Evolutionary conservation across 1,140 invertebrate genomes (phyloP).

Genomic region (Cyclargus thomasi): DNA sequence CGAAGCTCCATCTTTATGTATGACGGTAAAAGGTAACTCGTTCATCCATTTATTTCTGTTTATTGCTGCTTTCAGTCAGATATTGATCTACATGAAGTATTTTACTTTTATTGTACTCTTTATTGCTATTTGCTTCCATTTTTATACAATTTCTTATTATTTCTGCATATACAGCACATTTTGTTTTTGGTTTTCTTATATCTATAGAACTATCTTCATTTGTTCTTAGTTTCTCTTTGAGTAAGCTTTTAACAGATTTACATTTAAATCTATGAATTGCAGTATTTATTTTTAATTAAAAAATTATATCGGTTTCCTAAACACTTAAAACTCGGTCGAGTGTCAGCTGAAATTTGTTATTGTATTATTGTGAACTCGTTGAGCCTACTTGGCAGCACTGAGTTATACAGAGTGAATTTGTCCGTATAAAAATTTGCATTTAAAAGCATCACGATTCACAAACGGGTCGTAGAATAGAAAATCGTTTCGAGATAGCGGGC

Average conservation of each 20-base stretch:
- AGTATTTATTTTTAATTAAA: background rate
- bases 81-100: background rate
- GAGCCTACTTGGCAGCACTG: background rate
- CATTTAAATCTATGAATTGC: too few species aligned
- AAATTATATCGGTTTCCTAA: background rate
- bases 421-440: background rate
- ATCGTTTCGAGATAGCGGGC: background rate
- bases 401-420: background rate
- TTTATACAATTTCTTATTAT: too few species aligned
- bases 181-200: too few species aligned
- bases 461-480: background rate
- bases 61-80: background rate
- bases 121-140: background rate
- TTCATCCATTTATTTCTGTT: background rate
- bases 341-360: background rate
- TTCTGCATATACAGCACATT: too few species aligned
- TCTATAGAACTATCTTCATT: too few species aligned
- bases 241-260: too few species aligned
- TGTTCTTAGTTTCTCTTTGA: too few species aligned
- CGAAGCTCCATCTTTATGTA: conserved; percentile 9
- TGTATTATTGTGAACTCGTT: background rate
- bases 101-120: background rate
- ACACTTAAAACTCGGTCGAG: background rate
- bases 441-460: background rate
- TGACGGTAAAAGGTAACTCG: background rate